Percentiles rank a stretch among this genome's conserved stretches.
Evolutionary conservation across 64 coral and sea anemone species (phyloP).

Genomic region (Dendrophyllia cribrosa): DNA sequence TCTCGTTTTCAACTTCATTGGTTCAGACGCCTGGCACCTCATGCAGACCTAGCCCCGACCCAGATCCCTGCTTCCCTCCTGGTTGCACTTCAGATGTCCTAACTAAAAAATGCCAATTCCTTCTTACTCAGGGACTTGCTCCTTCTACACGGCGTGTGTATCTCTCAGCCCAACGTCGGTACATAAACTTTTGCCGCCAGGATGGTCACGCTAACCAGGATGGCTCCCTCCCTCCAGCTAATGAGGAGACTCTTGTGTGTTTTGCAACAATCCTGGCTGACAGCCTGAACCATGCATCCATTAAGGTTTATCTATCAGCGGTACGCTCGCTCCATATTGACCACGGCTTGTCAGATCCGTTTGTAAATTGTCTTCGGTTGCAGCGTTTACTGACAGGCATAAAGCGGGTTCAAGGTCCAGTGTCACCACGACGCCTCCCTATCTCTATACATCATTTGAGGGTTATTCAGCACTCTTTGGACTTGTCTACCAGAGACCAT

Average conservation of each 20-base stretch:
- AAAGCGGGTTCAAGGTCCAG: conserved; percentile 18
- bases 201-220: background rate
- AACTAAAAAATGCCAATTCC: background rate
- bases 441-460: background rate
- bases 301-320: conserved; percentile 23
- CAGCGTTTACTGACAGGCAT: conserved; percentile 6
- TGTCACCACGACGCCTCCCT: background rate
- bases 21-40: background rate
- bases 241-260: background rate
- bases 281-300: background rate
- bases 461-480: background rate
- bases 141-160: background rate
- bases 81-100: background rate
- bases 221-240: background rate
- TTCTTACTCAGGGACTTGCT: conserved; percentile 15
- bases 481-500: background rate
- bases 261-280: background rate
- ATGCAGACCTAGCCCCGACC: background rate
- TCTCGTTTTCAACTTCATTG: background rate
- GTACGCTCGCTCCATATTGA: conserved; percentile 26
- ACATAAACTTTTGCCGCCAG: background rate
- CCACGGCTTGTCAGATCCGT: background rate
- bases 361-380: background rate
- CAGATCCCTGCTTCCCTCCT: background rate
- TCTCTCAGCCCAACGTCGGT: background rate